Evolutionary conservation across 2,797 vertebrate genomes (phyloP).

Genomic region (Pseudomugil gertrudae): DNA sequence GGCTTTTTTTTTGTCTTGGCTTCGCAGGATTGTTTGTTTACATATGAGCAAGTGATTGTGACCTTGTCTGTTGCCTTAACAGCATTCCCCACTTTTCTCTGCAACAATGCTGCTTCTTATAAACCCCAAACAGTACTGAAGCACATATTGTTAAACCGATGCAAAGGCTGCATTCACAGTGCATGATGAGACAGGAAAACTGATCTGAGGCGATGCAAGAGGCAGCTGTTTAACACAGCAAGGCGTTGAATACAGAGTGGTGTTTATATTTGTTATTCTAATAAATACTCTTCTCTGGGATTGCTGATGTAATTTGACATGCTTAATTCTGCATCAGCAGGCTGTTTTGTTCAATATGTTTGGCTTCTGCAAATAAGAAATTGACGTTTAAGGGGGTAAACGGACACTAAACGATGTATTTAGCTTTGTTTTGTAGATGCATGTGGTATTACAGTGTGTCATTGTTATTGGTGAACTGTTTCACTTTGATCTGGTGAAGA

Average conservation of each 20-base stretch:
- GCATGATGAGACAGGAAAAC: constrained; percentile 37
- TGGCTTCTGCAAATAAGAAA: neutral
- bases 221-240: constrained; percentile 29
- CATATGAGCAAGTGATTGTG: constrained; percentile 46
- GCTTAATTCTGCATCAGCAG: constrained; percentile 8
- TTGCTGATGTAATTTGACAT: constrained; percentile 15
- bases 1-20: constrained; percentile 11
- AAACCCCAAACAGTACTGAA: constrained; percentile 46
- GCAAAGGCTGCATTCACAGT: constrained; percentile 28
- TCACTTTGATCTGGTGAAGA: neutral
- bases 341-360: neutral
- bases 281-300: neutral
- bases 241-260: constrained; percentile 9
- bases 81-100: constrained; percentile 31
- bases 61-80: constrained; percentile 47
- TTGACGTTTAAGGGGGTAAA: neutral
- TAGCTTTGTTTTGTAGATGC: neutral
- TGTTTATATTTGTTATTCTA: constrained; percentile 6
- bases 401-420: neutral
- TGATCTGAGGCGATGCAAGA: constrained; percentile 24
- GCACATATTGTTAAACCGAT: constrained; percentile 33
- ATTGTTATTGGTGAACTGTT: neutral
- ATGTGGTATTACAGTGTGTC: neutral
- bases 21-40: constrained; percentile 60
- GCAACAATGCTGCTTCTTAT: constrained; percentile 41